Evolutionary conservation across 2,888 invertebrate species (phyloP).

Genomic region (Melanophora roralis): DNA sequence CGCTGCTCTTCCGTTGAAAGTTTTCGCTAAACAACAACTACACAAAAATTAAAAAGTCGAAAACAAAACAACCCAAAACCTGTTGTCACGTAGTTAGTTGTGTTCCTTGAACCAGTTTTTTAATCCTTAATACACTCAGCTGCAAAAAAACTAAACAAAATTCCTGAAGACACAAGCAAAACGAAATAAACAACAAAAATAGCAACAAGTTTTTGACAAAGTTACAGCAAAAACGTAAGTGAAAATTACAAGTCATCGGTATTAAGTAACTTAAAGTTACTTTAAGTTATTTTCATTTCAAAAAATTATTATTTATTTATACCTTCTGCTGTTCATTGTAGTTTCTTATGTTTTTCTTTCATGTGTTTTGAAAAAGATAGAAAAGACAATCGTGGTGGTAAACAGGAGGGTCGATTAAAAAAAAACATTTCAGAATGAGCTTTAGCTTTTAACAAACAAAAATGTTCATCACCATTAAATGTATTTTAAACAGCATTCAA

Average conservation of each 20-base stretch:
- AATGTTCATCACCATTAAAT: too few relatives aligned
- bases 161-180: background rate
- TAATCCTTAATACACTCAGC: slow-evolving; percentile 45
- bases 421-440: too few relatives aligned
- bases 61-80: slow-evolving; percentile 7
- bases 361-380: background rate
- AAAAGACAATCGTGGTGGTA: background rate
- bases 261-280: slow-evolving; percentile 9
- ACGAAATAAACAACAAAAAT: background rate
- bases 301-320: background rate
- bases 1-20: slow-evolving; percentile 34
- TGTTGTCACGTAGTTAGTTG: slow-evolving; percentile 7
- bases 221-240: background rate
- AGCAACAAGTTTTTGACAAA: background rate
- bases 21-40: slow-evolving; percentile 24
- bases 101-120: slow-evolving; percentile 41
- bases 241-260: background rate
- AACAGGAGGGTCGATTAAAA: background rate
- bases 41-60: background rate
- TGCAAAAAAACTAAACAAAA: background rate
- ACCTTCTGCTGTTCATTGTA: background rate
- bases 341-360: background rate
- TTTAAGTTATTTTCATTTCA: background rate
- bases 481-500: too few relatives aligned
- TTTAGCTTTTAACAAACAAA: too few relatives aligned